phyloP scores from a whole-genome alignment of 2,113 vertebrate species.

The Suncus etruscus region DNA sequence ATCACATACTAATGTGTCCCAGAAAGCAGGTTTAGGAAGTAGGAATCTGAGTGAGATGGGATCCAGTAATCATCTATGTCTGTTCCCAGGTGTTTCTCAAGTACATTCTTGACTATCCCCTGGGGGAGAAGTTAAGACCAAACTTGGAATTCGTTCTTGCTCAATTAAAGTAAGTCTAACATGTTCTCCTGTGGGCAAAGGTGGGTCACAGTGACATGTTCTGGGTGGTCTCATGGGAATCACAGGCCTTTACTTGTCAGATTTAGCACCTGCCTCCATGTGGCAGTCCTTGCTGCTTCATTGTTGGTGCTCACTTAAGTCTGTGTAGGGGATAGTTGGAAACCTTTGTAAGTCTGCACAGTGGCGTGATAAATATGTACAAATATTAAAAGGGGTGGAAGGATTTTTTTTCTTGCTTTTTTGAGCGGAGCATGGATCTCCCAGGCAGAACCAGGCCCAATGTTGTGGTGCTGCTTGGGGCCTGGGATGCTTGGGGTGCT shows the following conservation, averaged over 20 bases:
- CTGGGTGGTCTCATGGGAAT: not conserved
- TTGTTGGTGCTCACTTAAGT: not conserved
- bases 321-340: not conserved
- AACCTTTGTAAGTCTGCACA: not conserved
- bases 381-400: not conserved
- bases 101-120: slow-evolving; percentile 97
- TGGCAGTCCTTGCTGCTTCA: no score
- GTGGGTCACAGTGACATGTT: no score
- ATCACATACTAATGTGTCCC: not conserved
- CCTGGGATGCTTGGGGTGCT: no score
- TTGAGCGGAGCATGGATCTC: not conserved
- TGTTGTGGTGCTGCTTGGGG: no score
- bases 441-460: no score
- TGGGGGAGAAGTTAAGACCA: slow-evolving; percentile 92
- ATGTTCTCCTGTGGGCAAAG: no score
- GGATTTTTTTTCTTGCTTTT: not conserved
- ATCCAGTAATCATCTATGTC: slow-evolving; percentile 45
- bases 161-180: slow-evolving; percentile 91
- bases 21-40: not conserved
- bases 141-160: slow-evolving; percentile 95
- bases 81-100: slow-evolving; percentile 94
- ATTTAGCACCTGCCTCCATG: not conserved
- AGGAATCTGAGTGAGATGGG: not conserved
- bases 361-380: not conserved
- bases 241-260: not conserved